These are phyloP conservation scores for Zapornia atra DNA, from an alignment of 2,113 vertebrate genomes.

Conservation along the genomic window DNA sequence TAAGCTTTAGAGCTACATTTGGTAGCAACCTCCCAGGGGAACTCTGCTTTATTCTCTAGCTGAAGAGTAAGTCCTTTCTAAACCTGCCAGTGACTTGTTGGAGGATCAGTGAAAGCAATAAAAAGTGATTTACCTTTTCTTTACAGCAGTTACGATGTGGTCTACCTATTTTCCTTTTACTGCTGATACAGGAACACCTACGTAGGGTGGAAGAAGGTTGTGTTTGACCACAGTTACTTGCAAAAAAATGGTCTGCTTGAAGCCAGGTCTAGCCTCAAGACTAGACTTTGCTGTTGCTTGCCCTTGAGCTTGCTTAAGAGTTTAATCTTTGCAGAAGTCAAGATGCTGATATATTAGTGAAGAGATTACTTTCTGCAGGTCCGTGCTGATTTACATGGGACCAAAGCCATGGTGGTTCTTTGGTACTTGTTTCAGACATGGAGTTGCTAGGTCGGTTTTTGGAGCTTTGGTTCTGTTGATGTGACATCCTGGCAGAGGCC, in stretches of 20 bases:
- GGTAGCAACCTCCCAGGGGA: background rate
- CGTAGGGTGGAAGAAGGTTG: background rate
- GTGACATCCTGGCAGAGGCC: background rate
- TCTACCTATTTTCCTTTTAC: background rate
- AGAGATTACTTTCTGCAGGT: background rate
- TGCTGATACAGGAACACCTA: background rate
- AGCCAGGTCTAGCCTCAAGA: background rate
- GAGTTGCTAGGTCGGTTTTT: background rate
- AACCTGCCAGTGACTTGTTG: background rate
- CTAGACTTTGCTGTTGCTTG: background rate
- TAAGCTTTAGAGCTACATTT: slow-evolving; percentile 27
- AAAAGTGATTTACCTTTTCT: background rate
- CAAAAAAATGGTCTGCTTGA: background rate
- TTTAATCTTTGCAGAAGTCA: background rate
- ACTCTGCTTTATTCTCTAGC: background rate
- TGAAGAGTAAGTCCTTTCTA: background rate
- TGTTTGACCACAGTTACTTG: background rate
- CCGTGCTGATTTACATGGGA: rapidly evolving
- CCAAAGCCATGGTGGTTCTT: background rate
- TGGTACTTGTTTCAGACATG: background rate
- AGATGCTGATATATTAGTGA: background rate
- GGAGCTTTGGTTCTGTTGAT: background rate
- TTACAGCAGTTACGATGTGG: background rate
- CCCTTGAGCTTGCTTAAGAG: background rate
- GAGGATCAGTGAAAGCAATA: background rate